Conservation (phyloP, 2,797 vertebrate species). For the Eurystomus glaucurus region DNA sequence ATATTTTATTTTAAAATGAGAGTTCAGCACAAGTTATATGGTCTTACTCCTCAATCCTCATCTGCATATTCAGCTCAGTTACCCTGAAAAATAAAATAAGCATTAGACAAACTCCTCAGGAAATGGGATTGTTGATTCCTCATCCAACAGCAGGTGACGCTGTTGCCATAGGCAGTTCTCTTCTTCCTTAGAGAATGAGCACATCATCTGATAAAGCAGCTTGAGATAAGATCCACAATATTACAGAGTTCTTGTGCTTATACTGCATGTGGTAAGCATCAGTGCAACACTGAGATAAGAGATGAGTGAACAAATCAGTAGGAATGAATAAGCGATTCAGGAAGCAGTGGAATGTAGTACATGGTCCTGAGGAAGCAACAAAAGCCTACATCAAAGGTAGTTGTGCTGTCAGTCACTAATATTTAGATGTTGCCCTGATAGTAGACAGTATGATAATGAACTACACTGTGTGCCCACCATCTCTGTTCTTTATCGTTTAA, state of each 20-base stretch:
- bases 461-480: neutral
- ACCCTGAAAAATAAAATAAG: neutral
- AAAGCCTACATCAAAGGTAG: too few relatives aligned
- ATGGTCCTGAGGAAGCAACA: accelerated
- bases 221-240: neutral
- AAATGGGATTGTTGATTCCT: neutral
- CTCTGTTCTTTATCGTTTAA: neutral
- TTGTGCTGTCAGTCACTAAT: neutral
- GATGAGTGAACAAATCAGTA: neutral
- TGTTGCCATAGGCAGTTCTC: neutral
- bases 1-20: neutral
- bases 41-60: neutral
- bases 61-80: neutral
- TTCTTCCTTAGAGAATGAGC: neutral
- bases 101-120: neutral
- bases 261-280: neutral
- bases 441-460: accelerated
- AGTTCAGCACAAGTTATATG: neutral
- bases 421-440: neutral
- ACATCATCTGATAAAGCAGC: neutral
- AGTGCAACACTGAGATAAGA: neutral
- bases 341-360: neutral
- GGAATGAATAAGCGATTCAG: neutral
- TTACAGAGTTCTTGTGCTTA: neutral
- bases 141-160: conserved; percentile 49